Evolutionary conservation across 2,797 vertebrate genomes (phyloP), one percentile per base, ranked within the genome.

Genomic region (Acestrorhynchus altus): DNA sequence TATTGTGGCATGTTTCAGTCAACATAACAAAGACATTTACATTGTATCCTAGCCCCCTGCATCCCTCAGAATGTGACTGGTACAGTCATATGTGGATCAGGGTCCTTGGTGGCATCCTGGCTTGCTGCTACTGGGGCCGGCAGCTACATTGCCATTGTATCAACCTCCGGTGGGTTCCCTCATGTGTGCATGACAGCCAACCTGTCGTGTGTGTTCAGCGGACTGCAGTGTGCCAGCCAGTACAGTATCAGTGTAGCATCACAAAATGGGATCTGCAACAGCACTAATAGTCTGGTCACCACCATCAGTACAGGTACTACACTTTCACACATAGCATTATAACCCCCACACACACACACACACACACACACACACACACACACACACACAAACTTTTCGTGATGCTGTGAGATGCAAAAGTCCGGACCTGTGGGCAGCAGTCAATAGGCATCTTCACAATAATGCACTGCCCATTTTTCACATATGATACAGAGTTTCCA

Each of bases 31-130:
- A 3, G 12, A 35, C n/a, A n/a, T n/a, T n/a, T n/a, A n/a, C n/a
- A n/a, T n/a, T n/a, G n/a, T n/a, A n/a, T n/a, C n/a, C n/a, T 80
- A 93, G 92, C 74, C 12, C 86, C 90, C 15, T 93, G 92, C 72
- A 4, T 85, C 2, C 87, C 87, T 63, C 81, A 82, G 71, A 72
- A 72, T 4, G 18, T 92, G 10, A 83, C 51, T 35, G 83, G 83
- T n/a, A 22, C 51, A 12, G 51, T 69, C 24, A 51, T 74, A 13
- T 91, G 90, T 35, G 83, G 81, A 40, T 60, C 87, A 61, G 74
- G 86, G 76, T 83, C 76, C 5, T 77, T 92, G 6, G 63, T 74
- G 65, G 85, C 81, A 64, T 88, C 87, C 39, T 92, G 91, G 91
- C 57, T 72, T 9, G 22, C 85, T 8, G 75, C 88, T 40, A 8